Evolutionary conservation across 1,140 invertebrate species (phyloP).

Genomic region (Eulimnadia texana): DNA sequence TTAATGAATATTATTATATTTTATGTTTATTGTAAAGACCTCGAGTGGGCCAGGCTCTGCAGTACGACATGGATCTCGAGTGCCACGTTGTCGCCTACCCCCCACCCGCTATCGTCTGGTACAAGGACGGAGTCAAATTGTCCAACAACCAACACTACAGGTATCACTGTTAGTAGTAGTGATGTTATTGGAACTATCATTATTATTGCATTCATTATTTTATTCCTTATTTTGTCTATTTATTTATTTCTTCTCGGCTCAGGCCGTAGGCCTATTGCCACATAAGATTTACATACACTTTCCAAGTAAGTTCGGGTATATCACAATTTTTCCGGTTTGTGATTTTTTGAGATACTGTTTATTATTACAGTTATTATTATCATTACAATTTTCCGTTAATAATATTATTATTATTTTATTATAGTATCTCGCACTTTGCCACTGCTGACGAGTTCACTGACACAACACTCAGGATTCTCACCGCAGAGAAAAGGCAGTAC

Average conservation of each 20-base stretch:
- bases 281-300: too few relatives aligned
- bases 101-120: slow-evolving; percentile 70
- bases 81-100: slow-evolving; percentile 79
- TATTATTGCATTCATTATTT: not conserved
- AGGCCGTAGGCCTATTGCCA: too few relatives aligned
- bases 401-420: not conserved
- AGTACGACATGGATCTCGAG: slow-evolving; percentile 83
- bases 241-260: too few relatives aligned
- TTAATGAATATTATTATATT: too few relatives aligned
- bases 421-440: slow-evolving; percentile 69
- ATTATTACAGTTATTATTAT: too few relatives aligned
- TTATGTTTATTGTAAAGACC: slow-evolving; percentile 32
- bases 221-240: not conserved
- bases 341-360: too few relatives aligned
- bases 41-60: slow-evolving; percentile 66
- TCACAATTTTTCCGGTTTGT: too few relatives aligned
- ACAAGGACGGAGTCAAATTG: slow-evolving; percentile 61
- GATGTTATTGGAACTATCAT: too few relatives aligned
- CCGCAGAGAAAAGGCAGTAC: slow-evolving; percentile 79
- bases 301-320: not conserved
- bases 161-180: too few relatives aligned
- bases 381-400: too few relatives aligned
- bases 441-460: slow-evolving; percentile 80
- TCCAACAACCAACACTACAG: slow-evolving; percentile 78
- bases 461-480: slow-evolving; percentile 71